Base-by-base conservation (phyloP, 2,797 vertebrate species). In the Catamblyrhynchus diadema region DNA sequence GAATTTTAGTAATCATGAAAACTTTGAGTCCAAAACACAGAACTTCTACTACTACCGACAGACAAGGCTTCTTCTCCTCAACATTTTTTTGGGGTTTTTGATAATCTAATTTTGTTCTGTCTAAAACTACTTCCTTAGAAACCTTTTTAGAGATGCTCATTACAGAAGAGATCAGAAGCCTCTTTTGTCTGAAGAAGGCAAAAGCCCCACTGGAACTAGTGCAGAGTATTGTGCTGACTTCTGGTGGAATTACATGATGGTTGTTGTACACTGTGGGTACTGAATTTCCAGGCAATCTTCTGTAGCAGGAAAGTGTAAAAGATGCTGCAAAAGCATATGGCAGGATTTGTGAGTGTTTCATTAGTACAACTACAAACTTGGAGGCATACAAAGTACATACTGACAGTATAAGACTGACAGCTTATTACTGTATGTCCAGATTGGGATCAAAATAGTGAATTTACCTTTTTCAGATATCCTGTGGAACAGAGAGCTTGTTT, bases 11-110 rank as follows among this genome's bases (percentile, higher is more conserved):
- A 35, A 62, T 77, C 14, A 12, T 32, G 3, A 77, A n/a, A 62
- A 9, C 3, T 54, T 42, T 35, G 14, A 66, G 27, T 59, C 16
- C 14, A 66, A 77, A 83, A 6, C 27, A 61, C 24, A 50, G 61
- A 51, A 53, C 53, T 75, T 35, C 57, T n/a, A 56, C 53, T 37
- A 14, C 5, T 1, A 35, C 8, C 0, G 0, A 30, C 0, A 1
- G 60, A 59, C 0, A 7, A 66, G 14, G 8, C 10, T 37, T 30
- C 14, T 42, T 30, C 14, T 42, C 41, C 28, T 86, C 23, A 51
- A 15, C 51, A 23, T 4, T 47, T 4, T 25, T 33, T 35, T 3
- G 10, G 4, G 2, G 0, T 37, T 81, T 75, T 74, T 75, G 7
- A 54, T 45, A 50, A 39, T 9, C 19, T 19, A 53, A 8, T 32